These are phyloP conservation scores for Channa maculata DNA, from an alignment of 2,113 vertebrate genomes.

Conservation along the genomic window DNA sequence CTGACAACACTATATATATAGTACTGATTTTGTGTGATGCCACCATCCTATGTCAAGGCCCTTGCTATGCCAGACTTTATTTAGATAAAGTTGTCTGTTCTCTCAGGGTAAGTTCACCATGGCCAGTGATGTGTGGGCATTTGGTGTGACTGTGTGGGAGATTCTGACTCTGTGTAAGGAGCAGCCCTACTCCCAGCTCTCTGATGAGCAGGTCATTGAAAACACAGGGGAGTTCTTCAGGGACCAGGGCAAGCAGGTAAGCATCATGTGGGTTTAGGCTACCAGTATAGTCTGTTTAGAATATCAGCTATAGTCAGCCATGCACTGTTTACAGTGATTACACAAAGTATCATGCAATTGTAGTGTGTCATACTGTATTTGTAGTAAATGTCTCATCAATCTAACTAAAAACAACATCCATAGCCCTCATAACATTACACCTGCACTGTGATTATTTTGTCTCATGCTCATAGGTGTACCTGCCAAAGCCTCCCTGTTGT, in stretches of 20 bases:
- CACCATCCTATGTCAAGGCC: neutral
- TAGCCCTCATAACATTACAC: neutral
- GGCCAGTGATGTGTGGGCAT: slow-evolving; percentile 96
- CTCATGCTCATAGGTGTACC: slow-evolving; percentile 85
- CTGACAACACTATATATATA: neutral
- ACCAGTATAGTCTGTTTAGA: neutral
- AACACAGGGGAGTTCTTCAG: slow-evolving; percentile 98
- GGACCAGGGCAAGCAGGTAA: slow-evolving; percentile 93
- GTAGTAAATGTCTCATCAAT: too few species aligned
- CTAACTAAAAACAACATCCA: too few species aligned
- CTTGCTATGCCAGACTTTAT: neutral
- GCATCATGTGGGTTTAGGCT: neutral
- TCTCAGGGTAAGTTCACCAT: slow-evolving; percentile 96
- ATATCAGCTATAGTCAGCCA: too few species aligned
- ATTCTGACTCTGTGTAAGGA: slow-evolving; percentile 93
- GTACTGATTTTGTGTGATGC: neutral
- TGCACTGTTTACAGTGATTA: neutral
- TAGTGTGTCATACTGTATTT: too few species aligned
- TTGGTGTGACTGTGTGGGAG: slow-evolving; percentile 96
- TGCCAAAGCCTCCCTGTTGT: slow-evolving; percentile 91
- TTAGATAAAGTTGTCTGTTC: slow-evolving; percentile 2
- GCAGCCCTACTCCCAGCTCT: slow-evolving; percentile 94
- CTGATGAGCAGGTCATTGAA: slow-evolving; percentile 97
- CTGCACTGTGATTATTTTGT: neutral
- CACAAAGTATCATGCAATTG: neutral